Evolutionary conservation across 2,113 vertebrate genomes (phyloP), one percentile per base, ranked within the genome.

Genomic region (Chitala chitala): DNA sequence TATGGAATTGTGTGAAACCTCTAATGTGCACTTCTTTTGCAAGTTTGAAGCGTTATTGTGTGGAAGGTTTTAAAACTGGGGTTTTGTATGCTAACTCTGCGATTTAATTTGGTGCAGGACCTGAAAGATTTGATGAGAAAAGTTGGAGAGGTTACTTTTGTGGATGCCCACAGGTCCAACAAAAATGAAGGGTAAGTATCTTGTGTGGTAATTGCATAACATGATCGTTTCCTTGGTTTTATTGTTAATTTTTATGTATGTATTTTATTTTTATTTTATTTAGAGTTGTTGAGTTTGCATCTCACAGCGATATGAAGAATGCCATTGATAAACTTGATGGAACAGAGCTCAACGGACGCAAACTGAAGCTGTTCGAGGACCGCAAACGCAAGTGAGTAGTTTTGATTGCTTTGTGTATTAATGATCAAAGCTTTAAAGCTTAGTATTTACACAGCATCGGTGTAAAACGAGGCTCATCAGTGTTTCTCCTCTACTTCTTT

Each of bases 81-180:
- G 33, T 63, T 6, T 12, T n/a, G 20, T 5, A 5, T 51, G 20
- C 24, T 50, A 33, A 12, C 40, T 40, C n/a, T 12, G 63, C 64
- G 42, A 31, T 73, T 63, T 64, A 13, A 73, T 64, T 73, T 73
- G 72, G 42, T 84, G 69, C 87, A 96, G 94, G 94, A 96, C 85
- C 89, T 96, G 78, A 96, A 96, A 87, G 94, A 96, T 88, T 89
- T 95, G 83, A 96, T 96, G 94, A 93, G 94, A 86, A 95, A 95
- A 85, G 94, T 92, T 76, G 94, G 94, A 61, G 94, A 96, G 75
- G 94, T 96, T 51, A 96, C 94, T 26, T 96, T 95, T 91, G 94
- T 95, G 87, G 94, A 96, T 79, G 94, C 94, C 33, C 94, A 96
- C 87, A 90, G 94, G 81, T 91, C 92, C 83, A 95, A 93, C 84